Evolutionary conservation across 2,113 vertebrate genomes (phyloP).

Genomic region (Ascaphus truei): DNA sequence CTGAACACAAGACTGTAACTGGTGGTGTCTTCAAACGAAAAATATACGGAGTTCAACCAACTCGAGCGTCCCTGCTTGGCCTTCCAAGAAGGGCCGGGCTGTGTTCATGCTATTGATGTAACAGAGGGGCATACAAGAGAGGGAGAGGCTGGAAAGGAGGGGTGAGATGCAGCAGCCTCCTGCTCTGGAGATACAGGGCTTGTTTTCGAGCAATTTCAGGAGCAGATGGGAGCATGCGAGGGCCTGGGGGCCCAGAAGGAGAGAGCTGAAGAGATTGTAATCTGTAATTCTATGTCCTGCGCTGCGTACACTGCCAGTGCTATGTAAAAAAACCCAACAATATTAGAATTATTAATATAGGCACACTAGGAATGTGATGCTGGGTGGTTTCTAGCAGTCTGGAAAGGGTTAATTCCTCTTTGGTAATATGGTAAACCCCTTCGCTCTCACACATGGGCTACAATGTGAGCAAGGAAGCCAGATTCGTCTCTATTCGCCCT

Average conservation of each 20-base stretch:
- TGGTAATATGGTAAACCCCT: not conserved
- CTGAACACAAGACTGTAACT: not conserved
- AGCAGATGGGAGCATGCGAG: slow-evolving; percentile 1
- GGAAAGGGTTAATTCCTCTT: too few species aligned
- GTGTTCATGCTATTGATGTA: not conserved
- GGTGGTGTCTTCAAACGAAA: not conserved
- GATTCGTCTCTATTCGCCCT: not conserved
- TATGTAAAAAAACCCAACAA: not conserved
- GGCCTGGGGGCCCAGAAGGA: not conserved
- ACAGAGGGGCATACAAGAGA: not conserved
- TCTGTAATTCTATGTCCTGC: not conserved
- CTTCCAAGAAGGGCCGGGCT: not conserved
- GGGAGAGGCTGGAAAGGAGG: not conserved
- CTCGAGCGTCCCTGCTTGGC: not conserved
- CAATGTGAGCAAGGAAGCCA: not conserved
- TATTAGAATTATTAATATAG: too few species aligned
- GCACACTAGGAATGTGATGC: too few species aligned
- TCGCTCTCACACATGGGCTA: too few species aligned
- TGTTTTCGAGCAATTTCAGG: not conserved
- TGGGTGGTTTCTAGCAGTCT: too few species aligned
- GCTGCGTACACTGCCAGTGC: not conserved
- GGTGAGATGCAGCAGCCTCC: too few species aligned
- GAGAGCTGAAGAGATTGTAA: not conserved
- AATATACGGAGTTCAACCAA: not conserved
- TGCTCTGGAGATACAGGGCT: not conserved